Base-by-base conservation (phyloP, 1,140 invertebrate genomes). In the Asbolus verrucosus region DNA sequence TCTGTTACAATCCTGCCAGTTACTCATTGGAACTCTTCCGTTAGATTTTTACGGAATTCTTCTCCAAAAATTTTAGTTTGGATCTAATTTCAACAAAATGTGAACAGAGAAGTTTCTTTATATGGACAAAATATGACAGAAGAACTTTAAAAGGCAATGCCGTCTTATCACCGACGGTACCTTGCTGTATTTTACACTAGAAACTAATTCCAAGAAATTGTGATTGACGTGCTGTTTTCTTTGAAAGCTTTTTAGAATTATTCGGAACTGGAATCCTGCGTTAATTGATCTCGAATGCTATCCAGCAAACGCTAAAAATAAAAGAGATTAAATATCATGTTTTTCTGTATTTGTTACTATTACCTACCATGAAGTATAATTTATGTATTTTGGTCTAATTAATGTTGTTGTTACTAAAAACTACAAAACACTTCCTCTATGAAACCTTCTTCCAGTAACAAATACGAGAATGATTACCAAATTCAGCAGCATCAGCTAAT, bases 211-310 rank as follows among this genome's bases (percentile, higher is more conserved):
- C 46, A 46, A 54, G 74, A 76, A 72, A 65, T 62, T 38, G 67
- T 74, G 70, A 72, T 76, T 76, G 74, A 76, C 74, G 72, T 74
- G 36, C 39, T 69, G 30, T 74, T 71, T 74, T 76, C 72, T 74
- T 70, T 70, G 70, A 65, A 66, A 76, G 38, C 43, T 75, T 75
- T 75, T 75, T 75, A 67, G 50, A 69, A 33, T 65, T 71, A 68
- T 68, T 70, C 41, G 70, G 43, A 72, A 74, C 72, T 76, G 41
- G 72, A 71, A 76, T 72, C 65, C 46, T 72, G 70, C 36, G 67
- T 72, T 75, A 74, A 76, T 74, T 76, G 70, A 67, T 65, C 43
- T 39, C 31, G 36, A 41, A 66, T 61, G 61, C 60, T 69, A 65
- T 65, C 33, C 11, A 33, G 59, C 33, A 21, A 62, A 71, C 46